Base-by-base conservation (phyloP, 2,797 vertebrate species). In the Artibeus jamaicensis region DNA sequence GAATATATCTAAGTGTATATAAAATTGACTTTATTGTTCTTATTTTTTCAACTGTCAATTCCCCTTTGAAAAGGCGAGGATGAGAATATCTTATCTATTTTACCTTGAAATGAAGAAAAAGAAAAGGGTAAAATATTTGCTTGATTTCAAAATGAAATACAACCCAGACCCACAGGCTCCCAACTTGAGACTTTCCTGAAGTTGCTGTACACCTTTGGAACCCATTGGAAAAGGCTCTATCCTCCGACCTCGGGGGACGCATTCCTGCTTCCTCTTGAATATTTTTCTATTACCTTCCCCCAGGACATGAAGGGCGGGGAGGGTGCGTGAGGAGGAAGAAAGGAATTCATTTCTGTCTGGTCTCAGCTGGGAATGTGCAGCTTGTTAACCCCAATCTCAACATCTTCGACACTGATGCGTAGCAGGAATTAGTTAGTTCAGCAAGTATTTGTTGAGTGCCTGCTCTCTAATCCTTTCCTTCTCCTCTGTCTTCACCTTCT, bases 391-490 rank as follows among this genome's bases (percentile, higher is more conserved):
- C 96, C 71, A 34, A 4, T 26, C 22, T 71, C 70, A 39, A n/a
- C 65, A 39, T 93, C 39, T 57, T 87, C 57, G 29, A 12, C 85
- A 32, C 32, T 18, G 55, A 81, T 91, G 9, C 0, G 0, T 11
- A 32, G 79, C 91, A 77, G 84, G 76, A 87, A 92, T 94, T 81
- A 87, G 89, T 94, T 89, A 86, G 84, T 89, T 81, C 88, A 15
- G 32, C 79, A 91, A 96, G 87, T 91, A 86, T 94, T 91, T 95
- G 83, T 42, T 87, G 84, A 77, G 21, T 79, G 73, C 48, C 46
- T 74, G 46, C 78, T 76, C 19, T 50, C 50, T 85, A 77, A 53
- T 77, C 53, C 37, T 53, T 34, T 53, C 57, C 82, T 73, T 59
- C 15, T 76, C 68, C 44, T 90, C 34, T 39, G 57, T 26, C 39